These are phyloP conservation scores for Gila robusta DNA, from an alignment of 2,797 vertebrate genomes.

Conservation along the genomic window DNA sequence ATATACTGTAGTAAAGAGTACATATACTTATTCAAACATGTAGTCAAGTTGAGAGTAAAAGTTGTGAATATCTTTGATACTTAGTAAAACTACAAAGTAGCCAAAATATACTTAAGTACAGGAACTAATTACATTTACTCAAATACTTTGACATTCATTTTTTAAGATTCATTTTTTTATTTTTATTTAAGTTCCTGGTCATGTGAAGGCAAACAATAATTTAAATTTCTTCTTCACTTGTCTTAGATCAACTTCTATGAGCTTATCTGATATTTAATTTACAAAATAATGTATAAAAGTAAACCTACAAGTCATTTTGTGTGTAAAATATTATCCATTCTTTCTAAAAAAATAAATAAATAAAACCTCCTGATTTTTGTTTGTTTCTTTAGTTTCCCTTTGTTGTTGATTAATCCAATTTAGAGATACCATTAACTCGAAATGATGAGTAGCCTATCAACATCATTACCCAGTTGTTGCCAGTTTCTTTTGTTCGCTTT, in stretches of 20 bases:
- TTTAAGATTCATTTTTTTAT: neutral
- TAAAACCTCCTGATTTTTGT: neutral
- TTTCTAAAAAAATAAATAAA: neutral
- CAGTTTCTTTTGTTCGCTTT: neutral
- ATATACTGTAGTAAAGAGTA: neutral
- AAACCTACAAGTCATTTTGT: neutral
- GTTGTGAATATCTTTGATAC: neutral
- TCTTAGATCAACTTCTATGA: neutral
- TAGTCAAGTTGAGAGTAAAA: neutral
- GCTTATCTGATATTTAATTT: neutral
- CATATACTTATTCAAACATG: neutral
- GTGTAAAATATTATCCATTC: neutral
- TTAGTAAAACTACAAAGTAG: neutral
- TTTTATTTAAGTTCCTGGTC: neutral
- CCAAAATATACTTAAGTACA: neutral
- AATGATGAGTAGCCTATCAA: no score
- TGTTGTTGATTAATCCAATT: neutral
- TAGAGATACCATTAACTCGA: no score
- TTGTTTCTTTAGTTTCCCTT: neutral
- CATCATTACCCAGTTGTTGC: no score
- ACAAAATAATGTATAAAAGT: neutral
- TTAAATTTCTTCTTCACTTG: neutral
- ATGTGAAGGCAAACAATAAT: neutral
- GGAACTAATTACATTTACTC: no score
- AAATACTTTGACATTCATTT: slow-evolving; percentile 2